Evolutionary conservation across 2,113 vertebrate species (phyloP).

Genomic region (Megalops atlanticus): DNA sequence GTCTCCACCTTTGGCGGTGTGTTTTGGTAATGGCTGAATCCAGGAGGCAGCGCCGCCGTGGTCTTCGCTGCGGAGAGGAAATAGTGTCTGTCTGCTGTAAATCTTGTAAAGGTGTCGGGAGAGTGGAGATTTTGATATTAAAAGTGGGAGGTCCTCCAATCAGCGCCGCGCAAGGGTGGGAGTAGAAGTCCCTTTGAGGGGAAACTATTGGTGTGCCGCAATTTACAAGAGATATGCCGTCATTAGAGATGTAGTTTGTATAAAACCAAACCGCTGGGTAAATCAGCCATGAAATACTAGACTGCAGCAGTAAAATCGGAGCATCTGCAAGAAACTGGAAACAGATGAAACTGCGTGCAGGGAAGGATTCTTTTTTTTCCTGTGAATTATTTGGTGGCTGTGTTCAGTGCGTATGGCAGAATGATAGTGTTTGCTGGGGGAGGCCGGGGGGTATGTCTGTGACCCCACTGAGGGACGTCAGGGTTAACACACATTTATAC

Average conservation of each 20-base stretch:
- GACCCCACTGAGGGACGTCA: neutral
- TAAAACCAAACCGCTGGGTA: constrained; percentile 68
- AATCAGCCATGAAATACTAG: constrained; percentile 81
- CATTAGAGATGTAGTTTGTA: constrained; percentile 64
- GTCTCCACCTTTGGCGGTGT: neutral
- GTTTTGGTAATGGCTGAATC: neutral
- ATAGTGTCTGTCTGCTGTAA: neutral
- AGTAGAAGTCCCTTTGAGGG: constrained; percentile 44
- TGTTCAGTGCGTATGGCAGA: constrained; percentile 19
- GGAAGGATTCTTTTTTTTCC: constrained; percentile 65
- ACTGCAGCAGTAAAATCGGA: constrained; percentile 75
- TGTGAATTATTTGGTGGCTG: constrained; percentile 34
- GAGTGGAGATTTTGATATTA: constrained; percentile 1
- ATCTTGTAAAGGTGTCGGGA: neutral
- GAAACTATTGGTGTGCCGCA: constrained; percentile 64
- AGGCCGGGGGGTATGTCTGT: neutral
- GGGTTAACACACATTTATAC: no score
- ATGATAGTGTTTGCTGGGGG: neutral
- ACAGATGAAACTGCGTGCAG: constrained; percentile 69
- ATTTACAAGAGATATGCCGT: constrained; percentile 72
- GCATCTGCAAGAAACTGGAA: constrained; percentile 79
- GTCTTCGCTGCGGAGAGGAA: neutral
- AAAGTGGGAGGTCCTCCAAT: neutral
- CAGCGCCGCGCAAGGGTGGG: neutral
- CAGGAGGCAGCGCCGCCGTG: neutral